Evolutionary conservation across 1,140 invertebrate genomes (phyloP), one percentile per base, ranked within the genome.

Genomic region (Choristoneura fumiferana): DNA sequence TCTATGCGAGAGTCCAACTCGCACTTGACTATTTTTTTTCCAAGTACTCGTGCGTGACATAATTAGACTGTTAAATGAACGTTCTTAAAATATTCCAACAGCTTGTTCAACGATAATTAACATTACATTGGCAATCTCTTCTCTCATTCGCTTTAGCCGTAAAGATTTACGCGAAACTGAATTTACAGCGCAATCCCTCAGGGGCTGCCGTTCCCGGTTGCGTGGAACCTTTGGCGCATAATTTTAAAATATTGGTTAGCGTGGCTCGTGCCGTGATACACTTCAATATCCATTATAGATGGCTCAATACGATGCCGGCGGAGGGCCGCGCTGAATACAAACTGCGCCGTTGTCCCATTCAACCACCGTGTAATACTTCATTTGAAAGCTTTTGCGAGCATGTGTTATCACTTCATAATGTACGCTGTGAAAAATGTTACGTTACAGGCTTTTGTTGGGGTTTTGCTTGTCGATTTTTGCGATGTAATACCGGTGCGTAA

Each of bases 281-380:
- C 37, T 53, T 36, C 71, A 81, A 77, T 78, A 74, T 81, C 73
- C 71, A 81, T 77, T 75, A 76, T 76, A 71, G 71, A 83, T 69
- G 69, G 73, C 72, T 76, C 73, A 76, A 78, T 78, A 76, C 57
- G 71, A 68, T 77, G 65, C 67, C 67, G n/a, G n/a, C n/a, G n/a
- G 56, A 72, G 71, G 64, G 67, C 60, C 59, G 62, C 67, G 58
- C 69, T 60, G 75, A 76, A 83, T 79, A 78, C 71, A 75, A 83
- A 79, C 76, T 67, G 67, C 67, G n/a, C 63, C 55, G 62, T 67
- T 67, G 62, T 58, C 63, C 65, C 62, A 68, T 69, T 71, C 68
- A 62, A 57, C 58, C 33, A 34, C 66, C 60, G 52, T 65, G 66
- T 76, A 73, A 75, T 76, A 76, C 69, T 77, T 80, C 73, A 78